Conservation (phyloP, 1,140 invertebrate genomes). For the Manduca sexta region DNA sequence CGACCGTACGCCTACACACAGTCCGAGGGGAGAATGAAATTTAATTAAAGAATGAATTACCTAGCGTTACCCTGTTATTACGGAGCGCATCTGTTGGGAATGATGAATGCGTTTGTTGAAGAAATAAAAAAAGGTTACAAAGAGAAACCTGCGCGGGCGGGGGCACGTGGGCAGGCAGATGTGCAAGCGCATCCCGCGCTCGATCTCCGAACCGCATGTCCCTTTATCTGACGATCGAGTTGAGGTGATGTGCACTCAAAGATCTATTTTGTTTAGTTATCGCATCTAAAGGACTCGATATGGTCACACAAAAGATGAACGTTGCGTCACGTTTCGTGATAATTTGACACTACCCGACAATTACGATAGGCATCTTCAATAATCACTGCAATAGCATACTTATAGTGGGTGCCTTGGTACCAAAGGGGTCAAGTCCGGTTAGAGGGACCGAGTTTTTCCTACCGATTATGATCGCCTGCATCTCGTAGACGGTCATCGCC, state of each 20-base stretch:
- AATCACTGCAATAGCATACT: constrained; percentile 5
- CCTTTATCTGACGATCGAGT: constrained; percentile 49
- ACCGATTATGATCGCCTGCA: constrained; percentile 52
- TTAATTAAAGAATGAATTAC: constrained; percentile 60
- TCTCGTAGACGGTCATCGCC: constrained; percentile 45
- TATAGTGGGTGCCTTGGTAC: constrained; percentile 22
- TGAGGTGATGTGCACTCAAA: constrained; percentile 47
- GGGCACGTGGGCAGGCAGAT: constrained; percentile 68
- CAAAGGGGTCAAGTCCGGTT: constrained; percentile 62
- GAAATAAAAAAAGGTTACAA: constrained; percentile 48
- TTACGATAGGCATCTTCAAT: not conserved
- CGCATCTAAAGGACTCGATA: constrained; percentile 15
- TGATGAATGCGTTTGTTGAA: constrained; percentile 54
- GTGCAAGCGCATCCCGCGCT: constrained; percentile 42
- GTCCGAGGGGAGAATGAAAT: constrained; percentile 39
- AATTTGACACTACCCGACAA: constrained; percentile 2
- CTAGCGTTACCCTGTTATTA: constrained; percentile 51
- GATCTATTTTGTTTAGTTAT: constrained; percentile 39
- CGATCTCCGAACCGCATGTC: constrained; percentile 31
- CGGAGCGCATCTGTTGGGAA: constrained; percentile 54
- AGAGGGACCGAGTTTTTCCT: constrained; percentile 59
- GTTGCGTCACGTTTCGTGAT: not conserved
- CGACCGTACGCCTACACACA: constrained; percentile 14
- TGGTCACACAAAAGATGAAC: constrained; percentile 10
- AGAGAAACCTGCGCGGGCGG: constrained; percentile 54